Conservation (phyloP, 2,888 invertebrate species). For the Holacanthella duospinosa region DNA sequence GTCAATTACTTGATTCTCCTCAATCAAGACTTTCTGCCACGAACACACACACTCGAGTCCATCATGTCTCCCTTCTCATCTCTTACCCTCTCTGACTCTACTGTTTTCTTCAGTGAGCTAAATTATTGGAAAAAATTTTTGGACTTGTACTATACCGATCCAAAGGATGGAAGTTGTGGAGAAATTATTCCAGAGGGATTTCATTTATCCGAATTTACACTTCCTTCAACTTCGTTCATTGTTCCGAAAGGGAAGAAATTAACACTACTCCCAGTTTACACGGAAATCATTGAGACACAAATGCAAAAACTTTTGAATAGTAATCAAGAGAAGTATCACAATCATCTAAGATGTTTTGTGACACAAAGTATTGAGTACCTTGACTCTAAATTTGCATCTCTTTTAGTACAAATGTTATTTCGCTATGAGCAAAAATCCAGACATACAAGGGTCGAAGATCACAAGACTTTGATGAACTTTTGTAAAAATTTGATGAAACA, state of each 20-base stretch:
- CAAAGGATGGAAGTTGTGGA: neutral
- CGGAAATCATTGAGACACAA: neutral
- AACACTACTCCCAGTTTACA: neutral
- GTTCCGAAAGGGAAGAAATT: neutral
- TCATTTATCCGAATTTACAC: conserved; percentile 20
- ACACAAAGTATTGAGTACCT: conserved; percentile 20
- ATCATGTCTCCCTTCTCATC: conserved; percentile 21
- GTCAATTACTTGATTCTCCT: conserved; percentile 28
- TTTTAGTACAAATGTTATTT: conserved; percentile 28
- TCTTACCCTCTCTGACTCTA: conserved; percentile 21
- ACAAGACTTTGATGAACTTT: conserved; percentile 22
- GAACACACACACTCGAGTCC: conserved; percentile 31
- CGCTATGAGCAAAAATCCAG: conserved; percentile 28
- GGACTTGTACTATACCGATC: conserved; percentile 21
- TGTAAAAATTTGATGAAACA: conserved; percentile 27
- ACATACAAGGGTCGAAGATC: conserved; percentile 2
- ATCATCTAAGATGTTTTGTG: conserved; percentile 20
- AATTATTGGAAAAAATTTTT: conserved; percentile 30
- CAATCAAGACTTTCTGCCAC: conserved; percentile 31
- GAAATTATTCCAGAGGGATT: conserved; percentile 32
- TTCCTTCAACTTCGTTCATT: conserved; percentile 1
- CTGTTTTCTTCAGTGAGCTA: conserved; percentile 30
- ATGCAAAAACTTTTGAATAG: conserved; percentile 8
- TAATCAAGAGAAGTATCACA: conserved; percentile 18
- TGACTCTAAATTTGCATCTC: conserved; percentile 20